phyloP scores from a whole-genome alignment of 2,888 invertebrate genomes.

The Netelia inedita region DNA sequence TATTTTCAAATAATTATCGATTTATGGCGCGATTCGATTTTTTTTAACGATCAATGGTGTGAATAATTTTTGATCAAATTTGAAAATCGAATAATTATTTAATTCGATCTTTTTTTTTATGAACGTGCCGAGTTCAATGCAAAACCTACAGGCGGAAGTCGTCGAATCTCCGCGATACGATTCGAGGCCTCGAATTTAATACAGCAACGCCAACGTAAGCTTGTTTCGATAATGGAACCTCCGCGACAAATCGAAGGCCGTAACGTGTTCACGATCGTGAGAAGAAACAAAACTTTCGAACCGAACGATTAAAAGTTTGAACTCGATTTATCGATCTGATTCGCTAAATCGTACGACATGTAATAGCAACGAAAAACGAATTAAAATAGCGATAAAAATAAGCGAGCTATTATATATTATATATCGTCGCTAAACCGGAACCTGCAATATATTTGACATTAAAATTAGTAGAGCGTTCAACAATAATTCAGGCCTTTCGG shows the following conservation, averaged over 20 bases:
- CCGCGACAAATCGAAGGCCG: slow-evolving; percentile 37
- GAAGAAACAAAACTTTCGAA: slow-evolving; percentile 28
- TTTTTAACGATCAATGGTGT: background rate
- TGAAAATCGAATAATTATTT: background rate
- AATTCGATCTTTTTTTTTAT: background rate
- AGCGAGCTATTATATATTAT: background rate
- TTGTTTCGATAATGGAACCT: slow-evolving; percentile 17
- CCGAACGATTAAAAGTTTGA: slow-evolving; percentile 21
- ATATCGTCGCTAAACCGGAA: background rate
- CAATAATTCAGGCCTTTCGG: slow-evolving; percentile 38
- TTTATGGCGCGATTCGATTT: background rate
- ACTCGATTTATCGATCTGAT: slow-evolving; percentile 31
- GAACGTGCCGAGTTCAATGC: background rate
- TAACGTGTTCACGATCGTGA: slow-evolving; percentile 13
- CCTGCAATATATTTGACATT: slow-evolving; percentile 34
- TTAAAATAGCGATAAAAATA: background rate
- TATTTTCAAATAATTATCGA: background rate
- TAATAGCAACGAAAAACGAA: background rate
- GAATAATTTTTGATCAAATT: background rate
- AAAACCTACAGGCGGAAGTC: slow-evolving; percentile 35
- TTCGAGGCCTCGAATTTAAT: slow-evolving; percentile 39
- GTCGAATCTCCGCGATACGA: slow-evolving; percentile 31
- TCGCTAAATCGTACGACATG: background rate
- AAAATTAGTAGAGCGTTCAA: slow-evolving; percentile 62
- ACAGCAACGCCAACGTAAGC: slow-evolving; percentile 21